Evolutionary conservation across 2,113 vertebrate genomes (phyloP).

Genomic region (Potamarius usumacintae): DNA sequence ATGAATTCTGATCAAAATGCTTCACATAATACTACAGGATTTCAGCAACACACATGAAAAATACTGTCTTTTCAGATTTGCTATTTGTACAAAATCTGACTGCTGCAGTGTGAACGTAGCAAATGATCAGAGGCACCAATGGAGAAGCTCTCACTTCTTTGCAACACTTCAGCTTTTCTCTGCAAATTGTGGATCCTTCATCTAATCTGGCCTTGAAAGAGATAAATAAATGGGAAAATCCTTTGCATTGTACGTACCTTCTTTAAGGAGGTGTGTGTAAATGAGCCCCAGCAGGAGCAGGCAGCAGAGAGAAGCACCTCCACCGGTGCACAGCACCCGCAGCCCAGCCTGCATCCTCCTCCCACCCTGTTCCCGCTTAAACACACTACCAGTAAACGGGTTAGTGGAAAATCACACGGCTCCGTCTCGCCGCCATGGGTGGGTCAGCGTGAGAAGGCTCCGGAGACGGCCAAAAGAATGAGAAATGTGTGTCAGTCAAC

Average conservation of each 20-base stretch:
- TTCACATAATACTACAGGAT: neutral
- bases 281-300: constrained; percentile 81
- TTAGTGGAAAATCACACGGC: constrained; percentile 23
- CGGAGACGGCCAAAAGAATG: neutral
- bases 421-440: constrained; percentile 48
- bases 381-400: constrained; percentile 3
- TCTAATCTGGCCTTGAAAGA: neutral
- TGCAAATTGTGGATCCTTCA: neutral
- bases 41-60: neutral
- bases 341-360: constrained; percentile 79
- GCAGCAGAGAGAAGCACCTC: constrained; percentile 81
- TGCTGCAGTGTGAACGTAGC: neutral
- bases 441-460: constrained; percentile 15
- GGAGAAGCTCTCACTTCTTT: neutral
- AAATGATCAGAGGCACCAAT: neutral
- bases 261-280: constrained; percentile 80
- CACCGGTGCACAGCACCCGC: constrained; percentile 78
- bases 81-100: neutral
- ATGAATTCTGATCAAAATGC: neutral
- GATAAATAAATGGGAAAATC: neutral
- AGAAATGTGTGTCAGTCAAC: neutral
- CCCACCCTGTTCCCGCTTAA: constrained; percentile 43
- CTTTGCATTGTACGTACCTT: constrained; percentile 70
- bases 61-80: neutral
- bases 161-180: neutral